Percentiles rank a stretch among this genome's conserved stretches.
Conservation (phyloP, 2,113 vertebrate species). For the Sander lucioperca region DNA sequence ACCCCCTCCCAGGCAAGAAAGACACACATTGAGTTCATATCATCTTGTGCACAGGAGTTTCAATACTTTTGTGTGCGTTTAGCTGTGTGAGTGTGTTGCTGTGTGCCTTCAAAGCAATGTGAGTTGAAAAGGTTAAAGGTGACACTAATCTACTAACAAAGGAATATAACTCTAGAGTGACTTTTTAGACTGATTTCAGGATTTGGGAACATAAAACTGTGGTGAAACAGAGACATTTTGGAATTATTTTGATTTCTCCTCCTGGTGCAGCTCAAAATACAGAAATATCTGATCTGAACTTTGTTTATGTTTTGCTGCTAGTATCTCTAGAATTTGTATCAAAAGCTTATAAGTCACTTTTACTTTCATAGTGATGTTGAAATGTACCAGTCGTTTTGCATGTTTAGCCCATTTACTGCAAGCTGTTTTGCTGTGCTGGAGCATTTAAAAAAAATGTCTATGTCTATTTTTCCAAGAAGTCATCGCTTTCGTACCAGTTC, state of each 20-base stretch:
- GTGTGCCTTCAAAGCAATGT: background rate
- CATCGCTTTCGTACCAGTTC: background rate
- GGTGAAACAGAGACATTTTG: background rate
- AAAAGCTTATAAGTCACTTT: background rate
- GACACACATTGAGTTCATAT: background rate
- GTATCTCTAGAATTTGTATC: background rate
- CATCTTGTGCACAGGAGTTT: background rate
- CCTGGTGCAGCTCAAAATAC: background rate
- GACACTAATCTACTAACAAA: background rate
- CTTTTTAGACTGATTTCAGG: background rate
- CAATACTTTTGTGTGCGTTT: background rate
- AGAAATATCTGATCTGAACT: background rate
- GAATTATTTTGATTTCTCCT: background rate
- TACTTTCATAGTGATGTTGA: background rate
- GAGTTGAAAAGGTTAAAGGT: background rate
- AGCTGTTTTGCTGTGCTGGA: background rate
- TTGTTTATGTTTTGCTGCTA: background rate
- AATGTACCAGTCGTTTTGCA: background rate
- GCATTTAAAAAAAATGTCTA: background rate
- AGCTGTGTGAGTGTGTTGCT: too few relatives aligned
- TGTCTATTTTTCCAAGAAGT: background rate
- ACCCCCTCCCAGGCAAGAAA: conserved; percentile 14
- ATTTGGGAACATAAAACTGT: background rate
- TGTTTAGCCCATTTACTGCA: background rate
- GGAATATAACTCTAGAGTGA: background rate